A percentile compares a stretch with the other conserved stretches of the same genome.
phyloP scores from a whole-genome alignment of 2,797 vertebrate genomes.

The Leontopithecus rosalia region DNA sequence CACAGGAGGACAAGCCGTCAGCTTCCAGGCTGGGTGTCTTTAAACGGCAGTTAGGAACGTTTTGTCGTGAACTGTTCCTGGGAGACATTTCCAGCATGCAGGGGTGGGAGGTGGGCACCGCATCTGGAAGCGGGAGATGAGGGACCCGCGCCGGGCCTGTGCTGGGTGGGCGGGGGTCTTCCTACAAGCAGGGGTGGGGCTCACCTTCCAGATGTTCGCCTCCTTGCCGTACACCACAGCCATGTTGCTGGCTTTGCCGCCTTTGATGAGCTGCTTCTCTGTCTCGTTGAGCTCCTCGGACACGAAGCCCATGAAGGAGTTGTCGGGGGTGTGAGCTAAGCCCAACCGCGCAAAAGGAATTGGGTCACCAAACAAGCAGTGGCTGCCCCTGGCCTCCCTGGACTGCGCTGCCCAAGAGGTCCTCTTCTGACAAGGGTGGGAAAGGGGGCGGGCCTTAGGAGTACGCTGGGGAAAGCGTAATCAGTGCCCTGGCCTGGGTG shows the following conservation, averaged over 20 bases:
- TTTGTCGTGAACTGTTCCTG: neutral
- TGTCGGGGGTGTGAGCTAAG: conserved; percentile 96
- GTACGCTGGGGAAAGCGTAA: no score
- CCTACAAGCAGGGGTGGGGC: neutral
- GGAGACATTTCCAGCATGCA: fast-evolving
- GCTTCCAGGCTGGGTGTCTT: neutral
- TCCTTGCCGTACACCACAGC: conserved; percentile 97
- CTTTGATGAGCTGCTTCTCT: conserved; percentile 90
- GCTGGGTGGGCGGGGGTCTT: neutral
- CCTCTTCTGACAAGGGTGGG: neutral
- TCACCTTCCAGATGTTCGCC: conserved; percentile 98
- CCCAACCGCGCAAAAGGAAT: neutral
- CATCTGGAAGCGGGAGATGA: neutral
- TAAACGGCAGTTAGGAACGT: neutral
- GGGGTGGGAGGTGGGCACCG: fast-evolving
- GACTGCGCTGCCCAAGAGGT: no score
- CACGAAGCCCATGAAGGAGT: conserved; percentile 98
- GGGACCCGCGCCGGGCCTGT: no score
- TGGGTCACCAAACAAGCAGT: neutral
- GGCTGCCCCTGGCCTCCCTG: fast-evolving
- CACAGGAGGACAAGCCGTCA: fast-evolving
- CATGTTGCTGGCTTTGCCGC: conserved; percentile 93
- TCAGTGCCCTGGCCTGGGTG: neutral
- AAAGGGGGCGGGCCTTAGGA: neutral
- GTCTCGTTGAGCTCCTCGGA: conserved; percentile 95